Conservation (phyloP, 2,888 invertebrate genomes). For the Lacanobia oleracea region DNA sequence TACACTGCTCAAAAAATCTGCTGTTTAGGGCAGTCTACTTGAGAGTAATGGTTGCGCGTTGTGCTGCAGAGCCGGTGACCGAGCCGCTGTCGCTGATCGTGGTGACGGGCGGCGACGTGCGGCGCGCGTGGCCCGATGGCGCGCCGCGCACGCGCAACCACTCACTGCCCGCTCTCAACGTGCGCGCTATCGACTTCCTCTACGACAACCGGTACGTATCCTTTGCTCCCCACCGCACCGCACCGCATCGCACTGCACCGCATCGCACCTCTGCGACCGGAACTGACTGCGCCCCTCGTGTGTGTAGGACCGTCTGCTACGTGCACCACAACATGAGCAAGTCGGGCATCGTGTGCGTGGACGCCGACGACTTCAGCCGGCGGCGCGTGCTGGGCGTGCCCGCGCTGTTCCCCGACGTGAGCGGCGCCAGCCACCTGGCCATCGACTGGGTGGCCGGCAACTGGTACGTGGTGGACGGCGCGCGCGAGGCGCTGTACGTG, state of each 20-base stretch:
- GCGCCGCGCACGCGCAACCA: conserved; percentile 53
- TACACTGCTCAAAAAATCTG: background rate
- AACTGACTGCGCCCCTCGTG: background rate
- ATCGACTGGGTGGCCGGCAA: conserved; percentile 96
- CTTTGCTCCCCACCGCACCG: background rate
- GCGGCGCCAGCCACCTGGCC: conserved; percentile 94
- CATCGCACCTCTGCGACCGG: too few species aligned
- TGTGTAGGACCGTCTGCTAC: conserved; percentile 92
- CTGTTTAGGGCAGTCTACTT: too few species aligned
- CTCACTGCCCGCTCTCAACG: conserved; percentile 80
- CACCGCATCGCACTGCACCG: background rate
- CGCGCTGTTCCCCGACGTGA: conserved; percentile 91
- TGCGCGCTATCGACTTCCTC: conserved; percentile 83
- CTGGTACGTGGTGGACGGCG: conserved; percentile 95
- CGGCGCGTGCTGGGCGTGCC: conserved; percentile 91
- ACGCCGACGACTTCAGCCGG: conserved; percentile 91
- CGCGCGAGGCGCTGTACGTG: conserved; percentile 93
- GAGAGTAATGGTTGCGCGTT: background rate
- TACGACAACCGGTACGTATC: conserved; percentile 79
- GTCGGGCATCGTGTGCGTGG: conserved; percentile 92
- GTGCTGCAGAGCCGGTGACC: conserved; percentile 90
- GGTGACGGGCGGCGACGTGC: conserved; percentile 92
- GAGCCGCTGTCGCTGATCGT: conserved; percentile 92
- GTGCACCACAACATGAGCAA: conserved; percentile 92
- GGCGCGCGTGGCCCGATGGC: conserved; percentile 86